Conservation (phyloP, 1,140 invertebrate genomes). For the Scaptodrosophila lebanonensis region DNA sequence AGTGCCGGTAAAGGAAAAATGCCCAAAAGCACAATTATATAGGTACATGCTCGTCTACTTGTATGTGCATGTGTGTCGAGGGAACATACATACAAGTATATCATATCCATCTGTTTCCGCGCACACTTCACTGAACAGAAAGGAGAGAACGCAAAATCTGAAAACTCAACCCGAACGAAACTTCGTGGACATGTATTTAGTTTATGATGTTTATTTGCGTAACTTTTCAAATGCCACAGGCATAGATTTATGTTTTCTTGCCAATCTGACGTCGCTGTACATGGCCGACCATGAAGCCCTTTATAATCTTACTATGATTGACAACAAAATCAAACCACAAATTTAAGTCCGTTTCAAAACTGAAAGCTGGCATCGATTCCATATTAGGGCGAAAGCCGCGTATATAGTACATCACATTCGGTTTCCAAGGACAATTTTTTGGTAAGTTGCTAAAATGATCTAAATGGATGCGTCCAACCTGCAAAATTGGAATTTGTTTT, state of each 20-base stretch:
- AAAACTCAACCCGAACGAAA: background rate
- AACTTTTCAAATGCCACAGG: slow-evolving; percentile 41
- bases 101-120: too few species aligned
- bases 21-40: too few species aligned
- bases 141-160: background rate
- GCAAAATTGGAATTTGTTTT: slow-evolving; percentile 45
- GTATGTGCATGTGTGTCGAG: too few species aligned
- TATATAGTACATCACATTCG: slow-evolving; percentile 39
- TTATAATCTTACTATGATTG: slow-evolving; percentile 47
- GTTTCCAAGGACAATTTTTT: slow-evolving; percentile 34
- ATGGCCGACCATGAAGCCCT: slow-evolving; percentile 24
- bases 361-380: slow-evolving; percentile 41
- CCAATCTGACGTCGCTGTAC: slow-evolving; percentile 17
- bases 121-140: slow-evolving; percentile 35
- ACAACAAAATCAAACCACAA: slow-evolving; percentile 37
- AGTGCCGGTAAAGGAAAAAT: too few species aligned
- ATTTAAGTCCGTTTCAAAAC: slow-evolving; percentile 47
- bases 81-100: too few species aligned
- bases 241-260: slow-evolving; percentile 24
- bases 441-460: slow-evolving; percentile 33
- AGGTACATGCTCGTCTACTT: too few species aligned
- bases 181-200: slow-evolving; percentile 33
- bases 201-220: slow-evolving; percentile 41
- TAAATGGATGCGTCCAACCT: slow-evolving; percentile 34
- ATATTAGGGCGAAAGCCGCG: slow-evolving; percentile 45